These are phyloP conservation scores for Sebastes aleutianus DNA, from an alignment of 2,797 vertebrate species.

Conservation along the genomic window DNA sequence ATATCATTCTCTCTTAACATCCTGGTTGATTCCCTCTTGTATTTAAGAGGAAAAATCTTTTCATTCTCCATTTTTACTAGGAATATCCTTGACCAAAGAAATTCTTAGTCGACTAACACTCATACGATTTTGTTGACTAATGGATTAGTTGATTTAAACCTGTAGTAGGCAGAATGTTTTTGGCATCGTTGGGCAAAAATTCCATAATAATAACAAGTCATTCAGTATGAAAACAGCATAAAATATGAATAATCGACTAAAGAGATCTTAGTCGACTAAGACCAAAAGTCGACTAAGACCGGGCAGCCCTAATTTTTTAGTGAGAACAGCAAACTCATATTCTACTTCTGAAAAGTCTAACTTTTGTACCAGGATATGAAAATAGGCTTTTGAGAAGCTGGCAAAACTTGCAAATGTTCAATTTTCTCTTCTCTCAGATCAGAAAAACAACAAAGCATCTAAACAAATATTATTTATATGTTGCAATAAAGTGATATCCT, in stretches of 20 bases:
- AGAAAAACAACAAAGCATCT: background rate
- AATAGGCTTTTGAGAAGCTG: background rate
- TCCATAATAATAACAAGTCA: background rate
- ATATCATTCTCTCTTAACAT: background rate
- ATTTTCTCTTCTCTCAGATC: background rate
- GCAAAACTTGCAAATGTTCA: background rate
- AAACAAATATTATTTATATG: background rate
- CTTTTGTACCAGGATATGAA: background rate
- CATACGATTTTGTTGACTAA: too few species aligned
- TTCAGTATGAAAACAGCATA: background rate
- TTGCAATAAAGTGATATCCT: background rate
- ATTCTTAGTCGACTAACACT: too few species aligned
- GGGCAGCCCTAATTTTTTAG: background rate
- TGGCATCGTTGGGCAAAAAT: too few species aligned
- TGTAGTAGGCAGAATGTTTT: too few species aligned
- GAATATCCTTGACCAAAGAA: background rate
- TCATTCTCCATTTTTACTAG: background rate
- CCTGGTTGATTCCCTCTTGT: background rate
- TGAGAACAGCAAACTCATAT: background rate
- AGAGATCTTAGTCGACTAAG: background rate
- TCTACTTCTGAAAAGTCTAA: background rate
- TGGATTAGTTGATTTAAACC: too few species aligned
- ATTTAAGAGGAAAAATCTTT: background rate
- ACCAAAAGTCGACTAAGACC: too few species aligned
- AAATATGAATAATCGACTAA: background rate